Evolutionary conservation across 2,797 vertebrate species (phyloP).

Genomic region (Babyrousa celebensis): DNA sequence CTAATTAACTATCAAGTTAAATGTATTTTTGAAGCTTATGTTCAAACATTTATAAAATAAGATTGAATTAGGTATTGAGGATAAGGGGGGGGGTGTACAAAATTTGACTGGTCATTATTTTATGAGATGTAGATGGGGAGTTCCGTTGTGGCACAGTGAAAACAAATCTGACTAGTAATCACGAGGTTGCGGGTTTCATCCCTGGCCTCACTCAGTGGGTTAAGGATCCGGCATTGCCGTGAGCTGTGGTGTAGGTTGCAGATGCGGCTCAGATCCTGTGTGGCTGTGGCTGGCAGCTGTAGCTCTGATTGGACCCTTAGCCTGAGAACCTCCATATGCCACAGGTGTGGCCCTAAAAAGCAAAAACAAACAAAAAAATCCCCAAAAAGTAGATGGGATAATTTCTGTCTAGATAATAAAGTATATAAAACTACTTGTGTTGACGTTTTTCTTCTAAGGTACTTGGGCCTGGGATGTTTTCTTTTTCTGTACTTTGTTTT

Average conservation of each 20-base stretch:
- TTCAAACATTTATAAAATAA: slow-evolving; percentile 71
- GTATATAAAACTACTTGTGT: slow-evolving; percentile 19
- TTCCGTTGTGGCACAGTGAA: too few relatives aligned
- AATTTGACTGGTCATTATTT: slow-evolving; percentile 21
- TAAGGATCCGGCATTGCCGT: too few relatives aligned
- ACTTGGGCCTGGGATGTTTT: slow-evolving; percentile 46
- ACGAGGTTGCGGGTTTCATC: too few relatives aligned
- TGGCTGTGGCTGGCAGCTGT: too few relatives aligned
- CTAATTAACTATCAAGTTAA: slow-evolving; percentile 63
- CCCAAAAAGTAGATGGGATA: background rate
- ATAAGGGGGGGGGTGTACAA: background rate
- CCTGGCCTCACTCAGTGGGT: too few relatives aligned
- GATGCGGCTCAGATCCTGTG: too few relatives aligned
- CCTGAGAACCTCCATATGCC: too few relatives aligned
- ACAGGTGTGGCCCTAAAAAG: too few relatives aligned
- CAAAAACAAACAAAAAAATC: too few relatives aligned
- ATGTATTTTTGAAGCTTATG: slow-evolving; percentile 33
- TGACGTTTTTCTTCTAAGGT: slow-evolving; percentile 12
- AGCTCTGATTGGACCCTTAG: too few relatives aligned
- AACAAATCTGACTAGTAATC: too few relatives aligned
- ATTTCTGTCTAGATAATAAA: slow-evolving; percentile 1
- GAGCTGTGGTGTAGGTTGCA: too few relatives aligned
- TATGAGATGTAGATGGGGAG: background rate
- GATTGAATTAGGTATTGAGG: slow-evolving; percentile 52
- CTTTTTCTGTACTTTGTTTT: slow-evolving; percentile 61